Base-by-base conservation (phyloP, 1,140 invertebrate genomes). In the Lamellibrachia luymesi region DNA sequence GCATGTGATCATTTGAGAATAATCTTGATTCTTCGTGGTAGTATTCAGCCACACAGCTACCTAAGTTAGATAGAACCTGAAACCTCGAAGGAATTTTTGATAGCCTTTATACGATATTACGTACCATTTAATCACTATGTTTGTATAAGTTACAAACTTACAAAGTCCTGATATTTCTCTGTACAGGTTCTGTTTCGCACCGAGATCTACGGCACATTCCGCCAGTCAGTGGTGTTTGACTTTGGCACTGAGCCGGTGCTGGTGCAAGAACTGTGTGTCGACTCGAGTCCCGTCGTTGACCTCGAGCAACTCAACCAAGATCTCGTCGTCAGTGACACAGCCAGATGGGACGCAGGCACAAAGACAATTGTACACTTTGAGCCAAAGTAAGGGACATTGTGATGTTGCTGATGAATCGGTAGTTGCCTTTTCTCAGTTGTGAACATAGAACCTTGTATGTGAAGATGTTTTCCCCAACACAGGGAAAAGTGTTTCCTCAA, bases 151-250 rank as follows among this genome's bases (percentile, higher is more conserved):
- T 80, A 8, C 17, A 80, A 4, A 10, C 64, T 80, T 80, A 80
- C 64, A 80, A 80, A 80, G 64, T 80, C 17, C 8, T 80, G 64
- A 80, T 1, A 13, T 92, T 92, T 93, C 90, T 80, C 49, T 51
- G 95, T 94, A 10, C 94, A 96, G 96, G 94, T 98, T 51, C 96
- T 96, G 51, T 98, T 98, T 95, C 97, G 97, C 80, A 97, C 98
- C 0, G 97, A 97, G 92, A 97, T 98, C 93, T 98, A 98, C 95
- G 98, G 98, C 50, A 98, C 98, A 4, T 98, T 98, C 95, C 97
- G 97, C 1, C 98, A 98, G 95, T 97, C 97, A 1, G 96, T 98
- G 6, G 97, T 98, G 0, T 98, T 98, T 96, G 98, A 98, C 95
- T 98, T 98, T 95, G 97, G 97, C 1, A 96, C 95, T 89, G 97